Evolutionary conservation across 35 echinoderm and acorn worm genomes (phyloP), one percentile per base, ranked within the genome.

Genomic region (Holothuria glaberrima): DNA sequence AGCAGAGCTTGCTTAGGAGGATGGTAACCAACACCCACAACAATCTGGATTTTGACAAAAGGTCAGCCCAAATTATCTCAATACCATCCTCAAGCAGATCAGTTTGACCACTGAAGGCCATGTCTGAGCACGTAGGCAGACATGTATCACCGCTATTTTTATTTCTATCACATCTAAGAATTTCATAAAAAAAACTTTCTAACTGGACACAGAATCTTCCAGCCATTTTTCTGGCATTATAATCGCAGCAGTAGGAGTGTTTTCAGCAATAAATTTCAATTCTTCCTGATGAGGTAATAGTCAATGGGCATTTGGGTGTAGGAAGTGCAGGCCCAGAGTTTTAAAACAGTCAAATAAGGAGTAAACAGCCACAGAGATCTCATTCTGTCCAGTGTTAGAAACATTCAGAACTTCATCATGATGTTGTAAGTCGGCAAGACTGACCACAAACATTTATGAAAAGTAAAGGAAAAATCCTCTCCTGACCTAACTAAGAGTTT

Each of bases 301-400:
- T 12, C 85, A 69, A 14, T 62, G 85, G 35, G 61, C 38, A 69
- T 88, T 88, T 38, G 69, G 36, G 26, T 71, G 85, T 35, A 88
- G 85, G 36, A 88, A 88, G 69, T 88, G 63, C 36, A 71, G 17
- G 59, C 85, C 85, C 30, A 32, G 52, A n/a, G 33, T n/a, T n/a
- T n/a, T n/a, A n/a, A n/a, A n/a, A n/a, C n/a, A n/a, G n/a, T n/a
- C n/a, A n/a, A n/a, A n/a, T n/a, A n/a, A n/a, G n/a, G n/a, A n/a
- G n/a, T n/a, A n/a, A n/a, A n/a, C n/a, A n/a, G n/a, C n/a, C n/a
- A n/a, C n/a, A n/a, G n/a, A n/a, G n/a, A n/a, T n/a, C n/a, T n/a
- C n/a, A n/a, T n/a, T 88, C 38, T 4, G 44, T 32, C 68, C 20
- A 58, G 69, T 65, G 33, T 21, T 19, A 2, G 71, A 9, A 29